A percentile compares a stretch with the other conserved stretches of the same genome.
These are phyloP conservation scores for Acromyrmex echinatior DNA, from an alignment of 1,140 invertebrate genomes.

Conservation along the genomic window DNA sequence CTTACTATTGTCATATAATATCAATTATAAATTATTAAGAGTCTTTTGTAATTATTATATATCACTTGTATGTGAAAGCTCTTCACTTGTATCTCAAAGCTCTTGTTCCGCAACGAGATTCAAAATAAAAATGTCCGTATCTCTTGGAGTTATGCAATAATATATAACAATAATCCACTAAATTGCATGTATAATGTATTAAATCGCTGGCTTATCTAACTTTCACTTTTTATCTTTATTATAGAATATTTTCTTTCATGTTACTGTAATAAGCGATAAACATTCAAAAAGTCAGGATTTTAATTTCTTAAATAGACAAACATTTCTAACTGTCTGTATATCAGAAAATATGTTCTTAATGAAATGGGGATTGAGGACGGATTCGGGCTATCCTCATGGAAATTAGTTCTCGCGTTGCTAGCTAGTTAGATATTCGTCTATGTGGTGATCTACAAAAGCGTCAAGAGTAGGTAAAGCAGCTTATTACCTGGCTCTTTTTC, in stretches of 20 bases:
- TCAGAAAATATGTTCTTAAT: constrained; percentile 89
- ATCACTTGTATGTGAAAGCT: not conserved
- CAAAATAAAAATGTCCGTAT: not conserved
- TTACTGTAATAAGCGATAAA: not conserved
- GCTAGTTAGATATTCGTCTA: constrained; percentile 93
- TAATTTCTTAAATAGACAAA: not conserved
- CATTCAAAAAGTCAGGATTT: not conserved
- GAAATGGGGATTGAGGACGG: constrained; percentile 90
- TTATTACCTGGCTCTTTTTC: constrained; percentile 94
- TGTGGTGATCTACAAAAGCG: constrained; percentile 92
- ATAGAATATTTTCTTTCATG: not conserved
- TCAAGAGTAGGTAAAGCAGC: constrained; percentile 92
- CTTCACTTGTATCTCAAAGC: not conserved
- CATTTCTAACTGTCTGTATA: not conserved
- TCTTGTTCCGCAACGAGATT: not conserved
- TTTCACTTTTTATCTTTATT: constrained; percentile 8
- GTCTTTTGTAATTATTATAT: not conserved
- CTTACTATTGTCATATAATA: not conserved
- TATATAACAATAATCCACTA: not conserved
- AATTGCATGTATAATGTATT: not conserved
- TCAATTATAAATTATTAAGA: constrained; percentile 4
- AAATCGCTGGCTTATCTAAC: not conserved
- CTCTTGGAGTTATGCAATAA: constrained; percentile 13
- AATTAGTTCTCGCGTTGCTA: constrained; percentile 91
- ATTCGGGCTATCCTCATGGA: constrained; percentile 91